Evolutionary conservation across 2,888 invertebrate species (phyloP), one percentile per base, ranked within the genome.

Genomic region (Scelioninae gen. 1): DNA sequence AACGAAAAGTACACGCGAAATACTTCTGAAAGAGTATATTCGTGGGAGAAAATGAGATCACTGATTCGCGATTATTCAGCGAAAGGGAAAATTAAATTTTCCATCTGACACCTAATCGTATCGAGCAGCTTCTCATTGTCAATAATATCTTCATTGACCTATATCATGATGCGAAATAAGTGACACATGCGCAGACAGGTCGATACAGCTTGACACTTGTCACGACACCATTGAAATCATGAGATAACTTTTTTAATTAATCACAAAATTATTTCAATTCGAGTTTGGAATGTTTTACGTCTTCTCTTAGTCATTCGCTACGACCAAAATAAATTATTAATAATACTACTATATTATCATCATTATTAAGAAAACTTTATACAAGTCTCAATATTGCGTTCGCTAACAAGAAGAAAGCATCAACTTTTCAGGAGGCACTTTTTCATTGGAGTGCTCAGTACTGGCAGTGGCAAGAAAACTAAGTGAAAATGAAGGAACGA

Each of bases 401-500:
- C 55, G 74, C 74, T 76, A 77, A 77, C 72, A 68, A 77, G 74
- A 72, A 77, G 77, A 78, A 84, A 84, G 82, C 77, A 82, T 84
- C 82, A 82, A 85, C 76, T 80, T 85, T 82, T 78, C 72, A 84
- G 83, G 60, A 74, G 79, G 66, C 55, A 74, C 84, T 76, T 74
- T 74, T 76, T 72, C 66, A 80, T 72, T 51, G 83, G 72, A 78
- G 80, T 75, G 69, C 62, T 53, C 77, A 53, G 49, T 34, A 62
- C 66, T 49, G 69, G 69, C 65, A 65, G 49, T 40, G 75, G 69
- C 69, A 82, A 84, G 84, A 76, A 77, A 84, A 82, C 79, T 78
- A 79, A 84, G 80, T 85, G 71, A 79, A 82, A 74, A 86, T 78
- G 80, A 78, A 85, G 85, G 84, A 80, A 83, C 82, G 82, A 82